Evolutionary conservation across 2,113 vertebrate species (phyloP), one percentile per base, ranked within the genome.

Genomic region (Tachysurus fulvidraco): DNA sequence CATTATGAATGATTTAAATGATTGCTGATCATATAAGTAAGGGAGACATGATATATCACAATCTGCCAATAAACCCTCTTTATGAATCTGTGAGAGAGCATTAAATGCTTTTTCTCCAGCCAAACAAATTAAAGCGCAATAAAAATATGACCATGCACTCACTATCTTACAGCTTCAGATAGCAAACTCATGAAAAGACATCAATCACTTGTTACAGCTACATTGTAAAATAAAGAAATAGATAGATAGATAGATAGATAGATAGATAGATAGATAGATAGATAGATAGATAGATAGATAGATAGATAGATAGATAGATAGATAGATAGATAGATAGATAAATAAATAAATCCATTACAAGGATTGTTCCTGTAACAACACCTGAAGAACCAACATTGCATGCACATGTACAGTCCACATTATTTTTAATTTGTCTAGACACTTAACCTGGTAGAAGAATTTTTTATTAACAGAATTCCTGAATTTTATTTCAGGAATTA

Each of bases 11-110:
- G 71, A 74, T 46, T 46, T 44, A 44, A 9, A 76, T 50, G 25
- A 76, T 50, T 76, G 73, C 44, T n/a, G 44, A 76, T 52, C 23
- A n/a, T 41, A 62, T 54, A 62, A 55, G 17, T 67, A 62, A 52
- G 23, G 73, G 11, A 77, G 73, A 76, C 59, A 88, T 79, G 41
- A 57, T 65, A 71, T 50, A 28, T 28, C 36, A 64, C 25, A 41
- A 65, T 30, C 76, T 83, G 73, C 23, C 73, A 76, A 76, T 76
- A 76, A 76, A 52, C 73, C 46, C n/a, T 50, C 44, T 69, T 89
- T 81, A 79, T 83, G 28, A 80, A 78, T 46, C 50, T 41, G 19
- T 50, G 41, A 19, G 54, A 55, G 73, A 0, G 23, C 25, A 80
- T 76, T 69, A 83, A 78, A 83, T 19, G 10, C 21, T 57, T 21